Conservation (phyloP, 1,140 invertebrate genomes). For the Phymorhynchus buccinoides region DNA sequence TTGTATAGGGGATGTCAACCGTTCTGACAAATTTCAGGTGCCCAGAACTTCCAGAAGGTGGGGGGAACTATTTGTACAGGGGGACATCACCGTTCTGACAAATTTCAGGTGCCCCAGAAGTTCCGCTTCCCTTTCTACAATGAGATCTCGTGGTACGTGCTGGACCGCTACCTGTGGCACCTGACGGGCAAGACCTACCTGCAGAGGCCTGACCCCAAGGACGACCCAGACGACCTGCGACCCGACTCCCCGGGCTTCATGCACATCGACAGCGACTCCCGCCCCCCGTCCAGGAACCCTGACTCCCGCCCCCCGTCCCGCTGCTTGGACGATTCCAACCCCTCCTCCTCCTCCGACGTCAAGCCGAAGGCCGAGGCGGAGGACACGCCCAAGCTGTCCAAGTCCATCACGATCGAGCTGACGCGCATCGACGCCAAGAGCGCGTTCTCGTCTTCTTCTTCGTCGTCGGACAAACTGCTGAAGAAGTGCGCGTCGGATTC, state of each 20-base stretch:
- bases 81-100: too few species aligned
- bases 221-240: constrained; percentile 86
- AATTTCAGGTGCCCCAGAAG: constrained; percentile 90
- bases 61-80: too few species aligned
- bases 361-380: constrained; percentile 44
- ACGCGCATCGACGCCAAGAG: constrained; percentile 62
- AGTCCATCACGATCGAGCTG: constrained; percentile 62
- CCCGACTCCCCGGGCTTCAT: constrained; percentile 43
- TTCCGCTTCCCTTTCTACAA: constrained; percentile 98
- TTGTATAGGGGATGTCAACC: too few species aligned
- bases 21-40: too few species aligned
- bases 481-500: constrained; percentile 28
- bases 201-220: constrained; percentile 96
- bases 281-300: constrained; percentile 53
- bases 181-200: constrained; percentile 88
- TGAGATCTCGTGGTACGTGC: constrained; percentile 98
- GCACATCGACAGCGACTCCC: constrained; percentile 54
- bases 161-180: constrained; percentile 92
- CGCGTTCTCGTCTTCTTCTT: too few species aligned
- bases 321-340: constrained; percentile 46
- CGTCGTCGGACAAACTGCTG: constrained; percentile 34
- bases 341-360: constrained; percentile 26
- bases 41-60: too few species aligned
- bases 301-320: constrained; percentile 51
- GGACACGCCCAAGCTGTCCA: constrained; percentile 54